phyloP scores from a whole-genome alignment of 2,888 invertebrate species.

The Luperina testacea region DNA sequence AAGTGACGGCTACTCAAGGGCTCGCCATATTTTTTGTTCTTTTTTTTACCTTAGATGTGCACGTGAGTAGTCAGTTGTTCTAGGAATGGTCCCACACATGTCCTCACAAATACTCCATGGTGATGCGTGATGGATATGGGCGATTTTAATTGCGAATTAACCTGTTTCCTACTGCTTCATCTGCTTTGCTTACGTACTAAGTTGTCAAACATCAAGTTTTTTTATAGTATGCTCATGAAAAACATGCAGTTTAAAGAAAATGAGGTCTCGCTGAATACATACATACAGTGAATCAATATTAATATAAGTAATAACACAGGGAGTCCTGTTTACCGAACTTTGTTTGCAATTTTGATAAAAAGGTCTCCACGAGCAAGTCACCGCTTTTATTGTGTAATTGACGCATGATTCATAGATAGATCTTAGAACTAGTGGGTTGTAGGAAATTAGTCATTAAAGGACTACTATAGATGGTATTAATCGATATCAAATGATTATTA shows the following conservation, averaged over 20 bases:
- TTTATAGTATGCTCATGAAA: constrained; percentile 17
- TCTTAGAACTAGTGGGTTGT: constrained; percentile 44
- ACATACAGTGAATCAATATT: constrained; percentile 21
- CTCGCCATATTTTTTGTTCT: constrained; percentile 73
- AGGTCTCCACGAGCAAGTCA: constrained; percentile 38
- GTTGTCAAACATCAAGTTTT: constrained; percentile 32
- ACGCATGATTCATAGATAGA: constrained; percentile 51
- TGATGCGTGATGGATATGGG: constrained; percentile 56
- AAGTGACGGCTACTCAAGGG: constrained; percentile 72
- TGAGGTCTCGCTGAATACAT: constrained; percentile 12
- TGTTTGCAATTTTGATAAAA: constrained; percentile 46
- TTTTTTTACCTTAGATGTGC: constrained; percentile 78
- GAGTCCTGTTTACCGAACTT: constrained; percentile 17
- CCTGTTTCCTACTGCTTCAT: constrained; percentile 51
- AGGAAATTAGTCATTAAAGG: constrained; percentile 38
- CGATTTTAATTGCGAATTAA: constrained; percentile 61
- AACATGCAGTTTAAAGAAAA: constrained; percentile 7
- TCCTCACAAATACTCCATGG: constrained; percentile 61
- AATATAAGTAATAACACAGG: constrained; percentile 23
- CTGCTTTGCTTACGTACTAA: constrained; percentile 30
- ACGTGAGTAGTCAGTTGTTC: constrained; percentile 81
- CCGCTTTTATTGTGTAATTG: constrained; percentile 44
- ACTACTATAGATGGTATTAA: constrained; percentile 5
- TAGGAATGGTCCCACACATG: constrained; percentile 84
- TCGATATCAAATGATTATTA: constrained; percentile 21